phyloP scores from a whole-genome alignment of 2,797 vertebrate genomes.

The Avahi laniger region DNA sequence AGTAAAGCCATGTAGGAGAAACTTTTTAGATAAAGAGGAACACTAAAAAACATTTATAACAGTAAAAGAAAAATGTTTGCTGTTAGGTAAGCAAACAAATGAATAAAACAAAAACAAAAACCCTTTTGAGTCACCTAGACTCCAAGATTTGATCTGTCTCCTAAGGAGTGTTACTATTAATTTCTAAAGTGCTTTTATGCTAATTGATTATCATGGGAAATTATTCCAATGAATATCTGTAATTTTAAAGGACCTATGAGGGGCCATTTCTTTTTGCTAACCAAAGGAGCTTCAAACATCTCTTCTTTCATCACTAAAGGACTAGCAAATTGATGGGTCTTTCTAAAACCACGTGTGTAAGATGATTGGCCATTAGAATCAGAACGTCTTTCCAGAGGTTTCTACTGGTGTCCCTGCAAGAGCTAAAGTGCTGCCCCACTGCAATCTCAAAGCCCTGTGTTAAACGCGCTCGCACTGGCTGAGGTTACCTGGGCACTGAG shows the following conservation, averaged over 20 bases:
- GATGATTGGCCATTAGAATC: background rate
- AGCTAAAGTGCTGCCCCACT: background rate
- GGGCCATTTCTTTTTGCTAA: background rate
- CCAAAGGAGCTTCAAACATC: background rate
- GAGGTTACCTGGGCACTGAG: conserved; percentile 91
- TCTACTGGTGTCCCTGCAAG: background rate
- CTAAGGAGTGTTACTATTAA: background rate
- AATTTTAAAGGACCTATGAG: background rate
- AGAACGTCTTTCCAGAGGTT: background rate
- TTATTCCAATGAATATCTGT: background rate
- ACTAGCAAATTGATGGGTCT: background rate
- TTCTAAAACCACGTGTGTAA: background rate
- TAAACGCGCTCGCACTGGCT: background rate
- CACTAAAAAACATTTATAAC: background rate
- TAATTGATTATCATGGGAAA: background rate
- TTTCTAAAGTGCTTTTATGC: background rate
- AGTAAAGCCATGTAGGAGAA: background rate
- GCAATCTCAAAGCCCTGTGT: background rate
- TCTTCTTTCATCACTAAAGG: background rate
- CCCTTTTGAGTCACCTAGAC: background rate
- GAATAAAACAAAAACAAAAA: background rate
- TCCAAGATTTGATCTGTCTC: background rate
- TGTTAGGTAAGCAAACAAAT: background rate
- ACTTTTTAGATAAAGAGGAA: background rate
- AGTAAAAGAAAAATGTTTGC: background rate